These are phyloP conservation scores for Zophobas morio DNA, from an alignment of 1,140 invertebrate species.

Conservation along the genomic window DNA sequence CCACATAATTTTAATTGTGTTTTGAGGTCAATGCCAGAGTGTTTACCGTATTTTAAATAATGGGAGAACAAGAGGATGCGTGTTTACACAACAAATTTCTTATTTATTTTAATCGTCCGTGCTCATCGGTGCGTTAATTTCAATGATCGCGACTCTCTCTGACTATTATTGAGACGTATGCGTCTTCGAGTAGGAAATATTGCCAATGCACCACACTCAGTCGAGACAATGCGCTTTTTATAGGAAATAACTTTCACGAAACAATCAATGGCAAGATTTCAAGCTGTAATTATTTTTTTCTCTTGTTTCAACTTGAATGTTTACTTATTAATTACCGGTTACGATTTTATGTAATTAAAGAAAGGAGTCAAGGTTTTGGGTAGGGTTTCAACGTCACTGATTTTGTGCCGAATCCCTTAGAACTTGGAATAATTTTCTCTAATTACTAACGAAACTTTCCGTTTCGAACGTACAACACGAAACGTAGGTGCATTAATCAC, in stretches of 20 bases:
- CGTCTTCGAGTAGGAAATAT: background rate
- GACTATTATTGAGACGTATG: background rate
- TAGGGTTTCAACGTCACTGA: slow-evolving; percentile 16
- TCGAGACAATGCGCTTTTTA: slow-evolving; percentile 6
- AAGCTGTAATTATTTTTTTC: slow-evolving; percentile 22
- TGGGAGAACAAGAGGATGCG: slow-evolving; percentile 36
- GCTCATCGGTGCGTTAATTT: background rate
- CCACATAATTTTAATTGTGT: slow-evolving; percentile 30
- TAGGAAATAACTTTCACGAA: slow-evolving; percentile 24
- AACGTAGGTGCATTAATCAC: slow-evolving; percentile 24
- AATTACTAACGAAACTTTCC: slow-evolving; percentile 16
- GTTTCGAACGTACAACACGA: slow-evolving; percentile 14
- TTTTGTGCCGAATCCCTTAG: slow-evolving; percentile 8
- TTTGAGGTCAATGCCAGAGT: slow-evolving; percentile 28
- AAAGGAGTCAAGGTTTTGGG: slow-evolving; percentile 37
- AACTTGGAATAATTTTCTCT: slow-evolving; percentile 21
- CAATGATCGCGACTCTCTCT: background rate
- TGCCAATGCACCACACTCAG: background rate
- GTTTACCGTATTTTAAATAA: slow-evolving; percentile 39
- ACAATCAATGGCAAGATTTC: background rate
- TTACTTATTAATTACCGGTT: slow-evolving; percentile 25
- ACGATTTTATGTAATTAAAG: slow-evolving; percentile 25
- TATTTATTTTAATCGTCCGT: slow-evolving; percentile 26
- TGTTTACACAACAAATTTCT: slow-evolving; percentile 36
- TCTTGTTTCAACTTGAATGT: slow-evolving; percentile 10